Conservation (phyloP, 1,140 invertebrate species). For the Nebria ingens region DNA sequence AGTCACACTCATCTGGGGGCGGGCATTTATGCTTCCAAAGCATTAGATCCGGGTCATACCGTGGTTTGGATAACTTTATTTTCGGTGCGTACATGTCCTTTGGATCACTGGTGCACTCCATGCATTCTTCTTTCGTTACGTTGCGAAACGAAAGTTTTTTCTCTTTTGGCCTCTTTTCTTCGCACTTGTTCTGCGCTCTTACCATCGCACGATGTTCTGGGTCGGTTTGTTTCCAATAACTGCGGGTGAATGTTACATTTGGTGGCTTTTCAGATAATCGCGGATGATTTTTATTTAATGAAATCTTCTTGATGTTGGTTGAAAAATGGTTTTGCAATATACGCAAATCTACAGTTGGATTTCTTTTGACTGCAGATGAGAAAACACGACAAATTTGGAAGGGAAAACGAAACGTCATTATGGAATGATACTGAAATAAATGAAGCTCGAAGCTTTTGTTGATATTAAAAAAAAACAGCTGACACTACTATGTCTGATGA, state of each 20-base stretch:
- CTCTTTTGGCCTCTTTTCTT: not conserved
- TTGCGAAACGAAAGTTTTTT: not conserved
- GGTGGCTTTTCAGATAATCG: too few species aligned
- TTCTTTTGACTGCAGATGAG: not conserved
- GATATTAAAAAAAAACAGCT: too few species aligned
- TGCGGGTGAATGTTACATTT: too few species aligned
- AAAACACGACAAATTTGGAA: not conserved
- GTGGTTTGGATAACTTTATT: not conserved
- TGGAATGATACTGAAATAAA: too few species aligned
- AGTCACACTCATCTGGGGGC: not conserved
- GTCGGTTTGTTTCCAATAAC: too few species aligned
- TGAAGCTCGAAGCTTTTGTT: too few species aligned
- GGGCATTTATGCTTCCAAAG: not conserved
- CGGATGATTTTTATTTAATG: too few species aligned
- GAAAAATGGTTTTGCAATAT: too few species aligned
- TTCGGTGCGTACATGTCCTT: not conserved
- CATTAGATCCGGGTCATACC: not conserved
- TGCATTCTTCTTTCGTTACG: not conserved
- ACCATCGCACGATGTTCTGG: not conserved
- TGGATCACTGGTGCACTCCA: too few species aligned
- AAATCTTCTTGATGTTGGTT: too few species aligned
- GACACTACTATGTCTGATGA: too few species aligned
- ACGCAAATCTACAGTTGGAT: too few species aligned
- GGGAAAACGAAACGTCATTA: not conserved
- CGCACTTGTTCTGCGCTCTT: not conserved